phyloP scores from a whole-genome alignment of 2,113 vertebrate genomes.

The Pteronura brasiliensis region DNA sequence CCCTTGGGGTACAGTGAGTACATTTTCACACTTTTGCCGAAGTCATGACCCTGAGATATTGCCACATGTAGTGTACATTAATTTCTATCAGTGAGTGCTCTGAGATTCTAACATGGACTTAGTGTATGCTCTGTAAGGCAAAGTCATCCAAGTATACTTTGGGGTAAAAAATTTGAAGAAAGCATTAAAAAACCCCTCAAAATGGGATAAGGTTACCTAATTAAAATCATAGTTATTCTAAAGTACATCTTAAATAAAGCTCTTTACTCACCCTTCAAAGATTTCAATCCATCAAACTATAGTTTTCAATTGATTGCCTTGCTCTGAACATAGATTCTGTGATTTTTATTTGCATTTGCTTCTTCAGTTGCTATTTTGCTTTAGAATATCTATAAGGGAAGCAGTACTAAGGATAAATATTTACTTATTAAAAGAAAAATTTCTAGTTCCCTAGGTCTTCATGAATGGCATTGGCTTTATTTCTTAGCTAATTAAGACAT shows the following conservation, averaged over 20 bases:
- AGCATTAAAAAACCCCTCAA: neutral
- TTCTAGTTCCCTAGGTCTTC: neutral
- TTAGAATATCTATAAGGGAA: neutral
- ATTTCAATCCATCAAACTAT: neutral
- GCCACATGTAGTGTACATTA: neutral
- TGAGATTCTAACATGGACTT: neutral
- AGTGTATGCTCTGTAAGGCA: neutral
- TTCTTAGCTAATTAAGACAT: neutral
- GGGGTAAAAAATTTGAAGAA: neutral
- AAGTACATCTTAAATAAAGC: neutral
- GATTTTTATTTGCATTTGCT: neutral
- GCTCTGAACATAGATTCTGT: neutral
- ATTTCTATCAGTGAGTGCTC: neutral
- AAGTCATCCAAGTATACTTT: neutral
- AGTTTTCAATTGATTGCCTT: neutral
- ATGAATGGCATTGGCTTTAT: neutral
- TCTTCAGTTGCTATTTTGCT: neutral
- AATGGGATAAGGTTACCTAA: neutral
- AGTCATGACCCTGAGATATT: neutral
- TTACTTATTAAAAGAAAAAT: neutral
- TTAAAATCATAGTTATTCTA: neutral
- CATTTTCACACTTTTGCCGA: neutral
- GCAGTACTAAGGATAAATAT: neutral
- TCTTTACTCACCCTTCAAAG: neutral
- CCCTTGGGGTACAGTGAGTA: neutral